These are phyloP conservation scores for Ivindomyrus marchei DNA, from an alignment of 2,113 vertebrate species.

Conservation along the genomic window DNA sequence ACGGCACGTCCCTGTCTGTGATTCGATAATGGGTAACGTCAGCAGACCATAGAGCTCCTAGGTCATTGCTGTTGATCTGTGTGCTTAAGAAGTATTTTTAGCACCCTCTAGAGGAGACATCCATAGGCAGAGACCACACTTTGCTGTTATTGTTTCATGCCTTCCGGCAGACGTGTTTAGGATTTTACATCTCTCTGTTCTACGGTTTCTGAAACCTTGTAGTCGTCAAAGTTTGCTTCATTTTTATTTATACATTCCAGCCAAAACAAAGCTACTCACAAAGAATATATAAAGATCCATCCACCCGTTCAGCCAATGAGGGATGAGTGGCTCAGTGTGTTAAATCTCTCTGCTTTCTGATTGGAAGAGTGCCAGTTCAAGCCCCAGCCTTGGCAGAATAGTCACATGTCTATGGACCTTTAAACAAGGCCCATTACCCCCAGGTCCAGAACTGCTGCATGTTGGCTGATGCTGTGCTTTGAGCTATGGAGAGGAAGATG, in stretches of 20 bases:
- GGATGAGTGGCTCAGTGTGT: background rate
- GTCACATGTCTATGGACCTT: background rate
- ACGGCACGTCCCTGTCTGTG: background rate
- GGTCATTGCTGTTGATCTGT: conserved; percentile 27
- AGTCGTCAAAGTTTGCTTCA: background rate
- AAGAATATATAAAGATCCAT: background rate
- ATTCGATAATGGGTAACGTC: background rate
- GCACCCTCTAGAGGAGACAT: conserved; percentile 49
- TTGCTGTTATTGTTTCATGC: background rate
- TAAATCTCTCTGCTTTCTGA: background rate
- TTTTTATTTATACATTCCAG: background rate
- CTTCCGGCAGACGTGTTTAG: background rate
- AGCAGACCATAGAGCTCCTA: background rate
- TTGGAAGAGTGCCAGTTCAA: background rate
- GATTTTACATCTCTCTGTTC: background rate
- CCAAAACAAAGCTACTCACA: background rate
- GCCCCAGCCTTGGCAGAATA: background rate
- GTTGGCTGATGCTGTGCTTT: background rate
- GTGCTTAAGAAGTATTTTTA: conserved; percentile 40
- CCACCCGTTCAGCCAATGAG: background rate
- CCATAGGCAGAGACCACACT: background rate
- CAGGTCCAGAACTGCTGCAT: background rate
- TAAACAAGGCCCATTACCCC: background rate
- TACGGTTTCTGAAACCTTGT: background rate
- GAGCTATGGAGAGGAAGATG: too few relatives aligned